Conservation (phyloP, 1,140 invertebrate species). For the Drosophila orosa region DNA sequence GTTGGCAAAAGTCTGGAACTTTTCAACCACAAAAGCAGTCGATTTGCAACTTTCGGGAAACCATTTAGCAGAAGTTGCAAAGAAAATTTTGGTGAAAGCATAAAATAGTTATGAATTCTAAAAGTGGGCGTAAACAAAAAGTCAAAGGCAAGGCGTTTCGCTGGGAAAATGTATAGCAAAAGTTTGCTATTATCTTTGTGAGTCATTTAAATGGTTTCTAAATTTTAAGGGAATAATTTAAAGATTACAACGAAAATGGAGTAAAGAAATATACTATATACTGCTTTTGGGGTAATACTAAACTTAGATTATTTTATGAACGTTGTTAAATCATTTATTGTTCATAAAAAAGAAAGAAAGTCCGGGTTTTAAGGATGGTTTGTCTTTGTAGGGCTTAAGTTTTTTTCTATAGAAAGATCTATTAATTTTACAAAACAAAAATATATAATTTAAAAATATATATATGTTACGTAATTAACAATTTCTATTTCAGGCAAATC, state of each 20-base stretch:
- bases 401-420: too few relatives aligned
- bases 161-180: not conserved
- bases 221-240: not conserved
- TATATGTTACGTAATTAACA: not conserved
- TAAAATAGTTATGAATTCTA: constrained; percentile 13
- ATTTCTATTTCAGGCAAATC: not conserved
- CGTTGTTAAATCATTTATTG: not conserved
- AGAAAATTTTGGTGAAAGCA: constrained; percentile 10
- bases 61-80: constrained; percentile 10
- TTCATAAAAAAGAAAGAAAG: too few relatives aligned
- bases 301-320: not conserved
- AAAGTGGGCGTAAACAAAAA: constrained; percentile 9
- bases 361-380: too few relatives aligned
- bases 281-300: not conserved
- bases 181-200: not conserved
- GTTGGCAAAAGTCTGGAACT: constrained; percentile 6
- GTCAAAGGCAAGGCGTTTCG: constrained; percentile 3
- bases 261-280: too few relatives aligned
- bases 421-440: too few relatives aligned
- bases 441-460: not conserved
- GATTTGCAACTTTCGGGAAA: constrained; percentile 15
- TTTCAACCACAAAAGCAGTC: constrained; percentile 14
- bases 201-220: not conserved
- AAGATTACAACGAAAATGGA: not conserved
- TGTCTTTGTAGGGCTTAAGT: too few relatives aligned